A percentile compares a stretch with the other conserved stretches of the same genome.
Conservation (phyloP, 2,113 vertebrate genomes). For the Brienomyrus longianalis region DNA sequence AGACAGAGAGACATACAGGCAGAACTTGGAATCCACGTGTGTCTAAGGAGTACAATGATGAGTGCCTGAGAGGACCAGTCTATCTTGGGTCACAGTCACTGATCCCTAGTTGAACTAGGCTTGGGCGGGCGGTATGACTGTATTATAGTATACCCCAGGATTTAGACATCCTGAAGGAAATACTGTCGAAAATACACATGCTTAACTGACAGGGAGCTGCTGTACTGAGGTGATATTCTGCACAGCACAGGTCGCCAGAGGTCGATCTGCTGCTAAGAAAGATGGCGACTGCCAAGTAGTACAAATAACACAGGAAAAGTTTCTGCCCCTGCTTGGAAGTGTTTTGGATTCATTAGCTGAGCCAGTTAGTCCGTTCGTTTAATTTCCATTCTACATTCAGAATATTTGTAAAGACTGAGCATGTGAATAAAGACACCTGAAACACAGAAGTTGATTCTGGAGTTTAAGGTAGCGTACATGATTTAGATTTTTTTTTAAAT, state of each 20-base stretch:
- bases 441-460: background rate
- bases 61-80: background rate
- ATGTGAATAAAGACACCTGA: background rate
- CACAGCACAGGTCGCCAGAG: background rate
- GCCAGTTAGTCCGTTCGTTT: background rate
- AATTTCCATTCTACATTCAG: background rate
- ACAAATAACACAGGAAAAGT: background rate
- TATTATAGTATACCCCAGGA: background rate
- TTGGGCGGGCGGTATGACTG: background rate
- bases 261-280: background rate
- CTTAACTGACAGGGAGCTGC: background rate
- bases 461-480: background rate
- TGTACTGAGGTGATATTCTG: background rate
- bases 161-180: background rate
- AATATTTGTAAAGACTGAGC: background rate
- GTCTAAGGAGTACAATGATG: background rate
- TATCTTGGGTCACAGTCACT: background rate
- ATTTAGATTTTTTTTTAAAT: background rate
- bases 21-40: background rate
- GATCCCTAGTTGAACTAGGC: background rate
- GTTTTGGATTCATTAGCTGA: background rate
- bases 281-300: background rate
- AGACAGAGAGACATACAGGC: background rate
- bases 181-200: background rate
- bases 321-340: background rate